A percentile compares a stretch with the other conserved stretches of the same genome.
These are phyloP conservation scores for Noctua janthina DNA, from an alignment of 2,888 invertebrate genomes.

Conservation along the genomic window DNA sequence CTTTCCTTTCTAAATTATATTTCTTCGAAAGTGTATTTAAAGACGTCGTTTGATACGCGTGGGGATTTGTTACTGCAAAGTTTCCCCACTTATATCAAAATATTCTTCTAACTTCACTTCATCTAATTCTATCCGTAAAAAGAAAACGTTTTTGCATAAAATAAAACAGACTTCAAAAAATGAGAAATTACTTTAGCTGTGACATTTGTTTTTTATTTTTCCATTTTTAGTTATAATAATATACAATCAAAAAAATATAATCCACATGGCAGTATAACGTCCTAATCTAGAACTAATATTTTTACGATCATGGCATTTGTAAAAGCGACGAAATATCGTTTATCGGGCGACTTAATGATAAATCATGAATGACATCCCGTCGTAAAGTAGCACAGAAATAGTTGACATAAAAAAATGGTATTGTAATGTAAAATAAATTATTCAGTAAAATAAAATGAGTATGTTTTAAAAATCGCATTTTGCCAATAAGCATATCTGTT, in stretches of 20 bases:
- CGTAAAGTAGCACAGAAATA: background rate
- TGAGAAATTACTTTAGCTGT: too few relatives aligned
- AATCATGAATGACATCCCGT: background rate
- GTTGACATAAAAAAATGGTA: constrained; percentile 1
- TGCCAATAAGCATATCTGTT: background rate
- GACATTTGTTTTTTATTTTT: too few relatives aligned
- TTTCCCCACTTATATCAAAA: too few relatives aligned
- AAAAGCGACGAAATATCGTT: background rate
- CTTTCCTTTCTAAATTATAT: too few relatives aligned
- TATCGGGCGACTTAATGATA: background rate
- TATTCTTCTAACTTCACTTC: background rate
- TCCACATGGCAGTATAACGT: background rate
- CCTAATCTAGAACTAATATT: background rate
- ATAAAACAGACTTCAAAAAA: too few relatives aligned
- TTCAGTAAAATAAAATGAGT: background rate
- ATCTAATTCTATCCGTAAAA: background rate
- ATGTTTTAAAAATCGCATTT: background rate
- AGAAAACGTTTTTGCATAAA: too few relatives aligned
- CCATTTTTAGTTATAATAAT: too few relatives aligned
- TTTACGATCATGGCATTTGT: background rate
- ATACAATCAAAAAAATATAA: too few relatives aligned
- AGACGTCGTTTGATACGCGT: too few relatives aligned
- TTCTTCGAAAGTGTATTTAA: too few relatives aligned
- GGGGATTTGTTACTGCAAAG: too few relatives aligned
- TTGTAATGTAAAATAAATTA: background rate